These are phyloP conservation scores for Drosophila prosaltans DNA, from an alignment of 1,140 invertebrate species.

Conservation along the genomic window DNA sequence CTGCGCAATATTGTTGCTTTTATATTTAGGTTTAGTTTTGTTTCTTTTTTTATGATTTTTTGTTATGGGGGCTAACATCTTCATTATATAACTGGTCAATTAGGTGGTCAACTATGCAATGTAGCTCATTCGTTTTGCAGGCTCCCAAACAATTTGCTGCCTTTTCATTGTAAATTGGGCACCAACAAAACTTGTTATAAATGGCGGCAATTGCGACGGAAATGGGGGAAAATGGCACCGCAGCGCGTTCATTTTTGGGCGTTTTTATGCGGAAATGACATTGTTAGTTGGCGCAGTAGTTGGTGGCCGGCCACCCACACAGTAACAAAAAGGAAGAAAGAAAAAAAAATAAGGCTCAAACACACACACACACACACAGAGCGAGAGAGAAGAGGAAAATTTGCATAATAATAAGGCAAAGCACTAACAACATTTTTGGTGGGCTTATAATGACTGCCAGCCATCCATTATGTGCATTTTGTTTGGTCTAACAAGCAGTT, in stretches of 20 bases:
- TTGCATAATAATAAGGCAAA: slow-evolving; percentile 78
- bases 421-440: slow-evolving; percentile 39
- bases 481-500: slow-evolving; percentile 1
- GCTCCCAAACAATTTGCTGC: slow-evolving; percentile 58
- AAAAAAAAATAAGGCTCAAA: too few relatives aligned
- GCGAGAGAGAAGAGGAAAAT: slow-evolving; percentile 50
- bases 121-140: slow-evolving; percentile 32
- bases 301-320: background rate
- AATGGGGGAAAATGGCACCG: slow-evolving; percentile 41
- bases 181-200: slow-evolving; percentile 50
- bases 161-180: slow-evolving; percentile 53
- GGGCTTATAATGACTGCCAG: slow-evolving; percentile 38
- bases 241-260: slow-evolving; percentile 39
- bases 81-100: slow-evolving; percentile 64
- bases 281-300: slow-evolving; percentile 63
- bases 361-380: background rate
- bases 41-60: background rate
- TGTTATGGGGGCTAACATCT: slow-evolving; percentile 31
- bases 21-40: slow-evolving; percentile 4
- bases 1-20: background rate
- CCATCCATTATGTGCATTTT: slow-evolving; percentile 5
- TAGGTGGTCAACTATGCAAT: slow-evolving; percentile 40
- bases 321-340: background rate
- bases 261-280: slow-evolving; percentile 77
- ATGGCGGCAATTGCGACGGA: slow-evolving; percentile 76